Conservation (phyloP, 1,140 invertebrate genomes). For the Dreissena rostriformis region DNA sequence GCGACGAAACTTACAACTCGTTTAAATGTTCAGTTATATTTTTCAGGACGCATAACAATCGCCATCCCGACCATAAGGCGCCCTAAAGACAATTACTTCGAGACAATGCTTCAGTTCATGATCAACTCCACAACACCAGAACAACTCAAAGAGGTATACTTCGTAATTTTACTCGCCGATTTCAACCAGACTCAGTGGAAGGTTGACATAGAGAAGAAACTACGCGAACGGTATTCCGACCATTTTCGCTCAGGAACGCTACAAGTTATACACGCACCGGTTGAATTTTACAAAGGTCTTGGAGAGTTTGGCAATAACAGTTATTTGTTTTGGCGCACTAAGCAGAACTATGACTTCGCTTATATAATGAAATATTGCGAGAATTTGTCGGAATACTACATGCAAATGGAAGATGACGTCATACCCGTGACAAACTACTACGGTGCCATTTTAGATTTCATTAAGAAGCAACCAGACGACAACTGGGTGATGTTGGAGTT, state of each 20-base stretch:
- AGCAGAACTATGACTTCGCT: conserved; percentile 78
- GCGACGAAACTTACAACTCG: neutral
- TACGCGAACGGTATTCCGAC: conserved; percentile 56
- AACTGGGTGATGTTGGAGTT: conserved; percentile 77
- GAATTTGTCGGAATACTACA: conserved; percentile 74
- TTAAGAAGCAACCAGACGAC: conserved; percentile 58
- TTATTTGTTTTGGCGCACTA: conserved; percentile 76
- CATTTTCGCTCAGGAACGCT: conserved; percentile 69
- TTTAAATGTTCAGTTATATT: neutral
- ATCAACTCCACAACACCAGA: conserved; percentile 53
- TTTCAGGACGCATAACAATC: conserved; percentile 60
- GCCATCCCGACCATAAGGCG: conserved; percentile 61
- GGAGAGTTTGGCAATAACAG: neutral
- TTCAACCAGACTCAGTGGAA: conserved; percentile 60
- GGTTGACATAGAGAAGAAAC: conserved; percentile 42
- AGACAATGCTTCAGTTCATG: conserved; percentile 50
- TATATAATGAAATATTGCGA: conserved; percentile 74
- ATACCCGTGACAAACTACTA: conserved; percentile 68
- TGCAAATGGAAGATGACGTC: conserved; percentile 79
- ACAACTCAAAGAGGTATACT: conserved; percentile 43
- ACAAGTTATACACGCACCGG: conserved; percentile 73
- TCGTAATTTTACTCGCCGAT: conserved; percentile 64
- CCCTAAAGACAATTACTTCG: conserved; percentile 50
- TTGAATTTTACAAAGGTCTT: conserved; percentile 72
- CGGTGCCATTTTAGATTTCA: conserved; percentile 70